Base-by-base conservation (phyloP, 1,140 invertebrate species). In the Pantala flavescens region DNA sequence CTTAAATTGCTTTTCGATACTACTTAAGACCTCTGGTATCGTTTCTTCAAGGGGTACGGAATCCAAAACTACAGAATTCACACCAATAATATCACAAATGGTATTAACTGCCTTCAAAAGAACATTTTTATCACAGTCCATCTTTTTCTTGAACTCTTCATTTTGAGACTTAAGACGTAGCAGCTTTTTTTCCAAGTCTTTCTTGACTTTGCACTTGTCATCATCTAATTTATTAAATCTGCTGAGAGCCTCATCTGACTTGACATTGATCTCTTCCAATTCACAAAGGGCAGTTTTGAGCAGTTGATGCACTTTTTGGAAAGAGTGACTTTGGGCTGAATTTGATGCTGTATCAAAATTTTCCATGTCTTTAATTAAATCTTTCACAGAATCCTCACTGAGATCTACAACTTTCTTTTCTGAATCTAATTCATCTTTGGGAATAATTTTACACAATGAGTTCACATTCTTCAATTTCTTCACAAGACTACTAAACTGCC, bases 111-210 rank as follows among this genome's bases (percentile, higher is more conserved):
- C 49, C 49, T 63, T 63, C n/a, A 63, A 7, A 16, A 63, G n/a
- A 7, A 3, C 14, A 19, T 16, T 63, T 63, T 63, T 16, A 16
- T 63, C 49, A 19, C 14, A 63, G 1, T 63, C 49, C n/a, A 19
- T 72, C 3, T 72, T 72, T 24, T 24, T 42, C 23, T 72, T 72
- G 28, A 72, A 72, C 3, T 72, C 71, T 72, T 72, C 71, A 72
- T 24, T 3, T 24, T 72, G 23, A 19, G 71, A 23, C 23, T 72
- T 24, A 2, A 72, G 23, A 2, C 36, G 12, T 5, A 42, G 23
- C 10, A 72, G 23, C 23, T 72, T 42, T 24, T 72, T 42, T 11
- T 72, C 36, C 23, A 72, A 24, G 23, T 72, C 71, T 10, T 72
- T 72, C 16, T 19, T 72, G 3, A 19, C n/a, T 72, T 42, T 42